These are phyloP conservation scores for Hypocryptadius cinnamomeus DNA, from an alignment of 2,113 vertebrate species.

Conservation along the genomic window DNA sequence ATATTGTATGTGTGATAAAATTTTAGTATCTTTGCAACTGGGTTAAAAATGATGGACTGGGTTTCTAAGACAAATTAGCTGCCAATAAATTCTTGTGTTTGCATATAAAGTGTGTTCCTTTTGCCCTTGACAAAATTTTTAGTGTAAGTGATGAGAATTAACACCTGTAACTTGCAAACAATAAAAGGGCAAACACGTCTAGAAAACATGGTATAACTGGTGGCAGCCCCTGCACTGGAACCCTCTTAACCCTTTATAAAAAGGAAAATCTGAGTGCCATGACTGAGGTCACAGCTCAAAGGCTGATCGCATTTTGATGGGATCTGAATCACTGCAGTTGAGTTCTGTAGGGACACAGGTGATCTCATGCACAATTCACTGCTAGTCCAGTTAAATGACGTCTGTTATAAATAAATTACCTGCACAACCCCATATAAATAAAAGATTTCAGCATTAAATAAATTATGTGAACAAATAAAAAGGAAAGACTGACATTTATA, in stretches of 20 bases:
- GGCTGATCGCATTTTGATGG: neutral
- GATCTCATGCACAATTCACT: neutral
- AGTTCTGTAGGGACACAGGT: neutral
- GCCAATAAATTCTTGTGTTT: neutral
- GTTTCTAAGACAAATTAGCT: neutral
- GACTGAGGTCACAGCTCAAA: neutral
- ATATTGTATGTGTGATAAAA: neutral
- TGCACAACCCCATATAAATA: slow-evolving; percentile 27
- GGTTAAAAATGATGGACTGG: neutral
- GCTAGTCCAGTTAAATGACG: neutral
- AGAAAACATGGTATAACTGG: neutral
- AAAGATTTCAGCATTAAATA: slow-evolving; percentile 56
- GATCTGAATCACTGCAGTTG: neutral
- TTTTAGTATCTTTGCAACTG: neutral
- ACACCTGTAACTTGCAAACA: neutral
- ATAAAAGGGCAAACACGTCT: neutral
- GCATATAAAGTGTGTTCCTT: neutral
- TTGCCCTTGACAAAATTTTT: neutral
- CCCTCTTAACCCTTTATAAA: neutral
- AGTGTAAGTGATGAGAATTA: neutral
- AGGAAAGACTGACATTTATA: neutral
- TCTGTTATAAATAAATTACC: neutral
- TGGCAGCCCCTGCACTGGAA: neutral
- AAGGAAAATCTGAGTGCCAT: neutral
- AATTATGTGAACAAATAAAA: slow-evolving; percentile 41